Base-by-base conservation (phyloP, 1,140 invertebrate genomes). In the Charaxes varanes region DNA sequence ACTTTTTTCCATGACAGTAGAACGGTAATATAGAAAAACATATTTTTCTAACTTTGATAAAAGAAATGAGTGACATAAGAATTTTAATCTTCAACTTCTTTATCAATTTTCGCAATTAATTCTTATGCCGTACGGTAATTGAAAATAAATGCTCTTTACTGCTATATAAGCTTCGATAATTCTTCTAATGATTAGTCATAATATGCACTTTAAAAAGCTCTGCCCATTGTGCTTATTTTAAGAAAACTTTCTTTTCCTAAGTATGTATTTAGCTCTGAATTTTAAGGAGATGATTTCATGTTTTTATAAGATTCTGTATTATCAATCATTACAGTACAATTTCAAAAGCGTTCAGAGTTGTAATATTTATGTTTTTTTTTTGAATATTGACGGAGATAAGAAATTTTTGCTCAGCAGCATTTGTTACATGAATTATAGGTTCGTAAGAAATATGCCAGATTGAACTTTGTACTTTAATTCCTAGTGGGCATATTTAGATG, bases 171-270 rank as follows among this genome's bases (percentile, higher is more conserved):
- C 14, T 22, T 12, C 14, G 10, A 14, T 7, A 16, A 24, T 24
- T 34, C 1, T 16, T 34, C 27, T 22, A 19, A 19, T 32, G 28
- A 23, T 38, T 38, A 13, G n/a, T 10, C 23, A 14, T 34, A 53
- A 53, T 48, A 22, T 55, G 47, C 53, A 43, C 36, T 41, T 55
- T 62, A 45, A 60, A 61, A 60, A 23, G 58, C 55, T 64, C 61
- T 58, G 24, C 47, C 57, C 42, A 32, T 14, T 23, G 31, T 49
- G 27, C 37, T 38, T 50, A 27, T 45, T 54, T 49, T 17, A 13
- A 38, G 34, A 34, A 44, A 40, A 36, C n/a, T n/a, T 12, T 28
- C 11, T 30, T 30, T 16, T 13, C 13, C 6, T 11, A 15, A 15
- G 10, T 3, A 6, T 12, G 13, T 7, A 26, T 10, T 6, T 23